These are phyloP conservation scores for Callopanchax toddi DNA, from an alignment of 2,113 vertebrate genomes.

Conservation along the genomic window DNA sequence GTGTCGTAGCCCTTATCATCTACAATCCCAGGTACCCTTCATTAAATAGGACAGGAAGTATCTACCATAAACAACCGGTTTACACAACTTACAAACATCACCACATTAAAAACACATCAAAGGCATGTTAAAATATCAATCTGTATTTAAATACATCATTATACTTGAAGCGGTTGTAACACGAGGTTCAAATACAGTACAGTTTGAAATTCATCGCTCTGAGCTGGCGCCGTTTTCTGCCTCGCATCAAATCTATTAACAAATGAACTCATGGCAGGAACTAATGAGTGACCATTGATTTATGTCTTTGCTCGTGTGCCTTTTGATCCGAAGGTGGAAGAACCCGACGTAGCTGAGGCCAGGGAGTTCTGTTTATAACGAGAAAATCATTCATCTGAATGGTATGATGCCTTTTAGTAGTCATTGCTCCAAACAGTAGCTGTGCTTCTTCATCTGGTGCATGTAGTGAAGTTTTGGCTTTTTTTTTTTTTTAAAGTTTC, in stretches of 20 bases:
- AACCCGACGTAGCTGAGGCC: slow-evolving; percentile 44
- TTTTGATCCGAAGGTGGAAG: slow-evolving; percentile 32
- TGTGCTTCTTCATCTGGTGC: slow-evolving; percentile 25
- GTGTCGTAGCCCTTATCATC: slow-evolving; percentile 71
- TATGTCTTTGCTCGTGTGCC: neutral
- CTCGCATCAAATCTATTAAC: slow-evolving; percentile 49
- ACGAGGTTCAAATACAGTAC: slow-evolving; percentile 67
- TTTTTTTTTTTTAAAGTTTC: slow-evolving; percentile 56
- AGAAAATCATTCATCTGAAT: no score
- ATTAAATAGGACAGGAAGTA: slow-evolving; percentile 67
- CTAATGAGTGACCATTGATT: slow-evolving; percentile 52
- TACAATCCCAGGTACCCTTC: slow-evolving; percentile 58
- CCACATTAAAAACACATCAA: slow-evolving; percentile 48
- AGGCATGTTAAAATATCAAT: slow-evolving; percentile 70
- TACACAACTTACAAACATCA: slow-evolving; percentile 55
- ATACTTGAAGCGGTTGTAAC: slow-evolving; percentile 60
- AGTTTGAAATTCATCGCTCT: slow-evolving; percentile 45
- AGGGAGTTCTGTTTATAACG: slow-evolving; percentile 17
- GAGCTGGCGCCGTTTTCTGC: slow-evolving; percentile 30
- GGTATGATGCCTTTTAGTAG: no score
- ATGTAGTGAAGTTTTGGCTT: slow-evolving; percentile 69
- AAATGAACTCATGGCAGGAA: slow-evolving; percentile 39
- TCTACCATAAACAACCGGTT: slow-evolving; percentile 41
- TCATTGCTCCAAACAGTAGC: no score
- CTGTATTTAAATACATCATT: slow-evolving; percentile 59